Evolutionary conservation across 2,888 invertebrate genomes (phyloP), one percentile per base, ranked within the genome.

Genomic region (Rhabditophanes sp.): DNA sequence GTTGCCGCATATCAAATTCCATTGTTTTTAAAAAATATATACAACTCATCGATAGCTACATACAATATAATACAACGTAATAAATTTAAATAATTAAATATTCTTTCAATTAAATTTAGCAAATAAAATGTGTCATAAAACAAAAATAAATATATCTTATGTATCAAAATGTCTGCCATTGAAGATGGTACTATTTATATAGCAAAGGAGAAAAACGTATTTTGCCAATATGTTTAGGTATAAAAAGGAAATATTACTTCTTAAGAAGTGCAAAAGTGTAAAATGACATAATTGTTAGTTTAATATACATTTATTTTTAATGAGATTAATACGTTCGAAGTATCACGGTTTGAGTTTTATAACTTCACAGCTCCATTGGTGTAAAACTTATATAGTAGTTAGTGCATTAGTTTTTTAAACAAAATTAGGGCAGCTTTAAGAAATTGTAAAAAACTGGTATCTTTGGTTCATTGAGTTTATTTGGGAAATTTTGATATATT

Each of bases 361-460:
- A 25, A 25, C 25, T 25, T 14, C 25, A 15, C 14, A 25, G 15
- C 14, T 25, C 15, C 25, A 25, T 25, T 25, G 15, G 14, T 6
- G 5, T 15, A 4, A 4, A 15, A 25, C 15, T 25, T 25, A 14
- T 25, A 15, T 14, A 15, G 5, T 4, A 14, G 14, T 15, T 6
- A 15, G 25, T 14, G 15, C 14, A 25, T 5, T 14, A 14, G 25
- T 25, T 25, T 14, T 25, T 25, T 25, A 25, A 25, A 25, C 25
- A 25, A 4, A 15, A 14, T 25, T 25, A 6, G 14, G 4, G 25
- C 18, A 25, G 25, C 16, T 16, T 16, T n/a, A n/a, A n/a, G n/a
- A n/a, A n/a, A n/a, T n/a, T n/a, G n/a, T n/a, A n/a, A n/a, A n/a
- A 27, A 28, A 15, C 12, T 3, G 26, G 4, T 20, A 9, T 8